Conservation (phyloP, 2,113 vertebrate species). For the Melanerpes formicivorus region DNA sequence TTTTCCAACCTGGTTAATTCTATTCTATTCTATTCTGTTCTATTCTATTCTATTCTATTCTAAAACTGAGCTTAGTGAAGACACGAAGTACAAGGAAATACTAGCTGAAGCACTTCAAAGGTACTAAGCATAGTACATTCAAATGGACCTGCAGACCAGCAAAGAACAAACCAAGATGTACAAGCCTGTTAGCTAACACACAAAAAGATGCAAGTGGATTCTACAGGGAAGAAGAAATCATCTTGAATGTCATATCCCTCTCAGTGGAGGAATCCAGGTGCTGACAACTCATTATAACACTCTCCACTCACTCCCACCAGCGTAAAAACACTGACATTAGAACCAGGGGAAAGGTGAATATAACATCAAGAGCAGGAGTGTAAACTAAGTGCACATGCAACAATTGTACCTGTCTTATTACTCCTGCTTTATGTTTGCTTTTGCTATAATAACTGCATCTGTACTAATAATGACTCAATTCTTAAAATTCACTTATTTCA, state of each 20-base stretch:
- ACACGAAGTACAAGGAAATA: neutral
- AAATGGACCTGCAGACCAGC: neutral
- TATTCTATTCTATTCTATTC: no score
- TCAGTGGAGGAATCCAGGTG: neutral
- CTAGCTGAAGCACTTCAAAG: neutral
- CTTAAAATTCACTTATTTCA: neutral
- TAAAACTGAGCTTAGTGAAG: neutral
- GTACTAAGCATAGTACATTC: neutral
- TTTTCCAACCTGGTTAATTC: no score
- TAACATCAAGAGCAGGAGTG: neutral
- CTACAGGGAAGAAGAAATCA: neutral
- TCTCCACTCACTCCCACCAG: neutral
- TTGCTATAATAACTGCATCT: neutral
- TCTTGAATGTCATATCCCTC: neutral
- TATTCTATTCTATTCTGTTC: no score
- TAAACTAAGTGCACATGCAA: neutral
- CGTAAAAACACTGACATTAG: neutral
- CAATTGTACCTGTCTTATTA: neutral
- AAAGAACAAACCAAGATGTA: neutral
- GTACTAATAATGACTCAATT: neutral
- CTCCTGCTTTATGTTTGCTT: neutral
- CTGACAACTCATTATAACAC: neutral
- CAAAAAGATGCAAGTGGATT: neutral
- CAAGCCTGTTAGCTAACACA: neutral
- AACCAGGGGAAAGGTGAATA: neutral